Evolutionary conservation across 2,888 invertebrate species (phyloP), one percentile per base, ranked within the genome.

Genomic region (Sesamia inferens): DNA sequence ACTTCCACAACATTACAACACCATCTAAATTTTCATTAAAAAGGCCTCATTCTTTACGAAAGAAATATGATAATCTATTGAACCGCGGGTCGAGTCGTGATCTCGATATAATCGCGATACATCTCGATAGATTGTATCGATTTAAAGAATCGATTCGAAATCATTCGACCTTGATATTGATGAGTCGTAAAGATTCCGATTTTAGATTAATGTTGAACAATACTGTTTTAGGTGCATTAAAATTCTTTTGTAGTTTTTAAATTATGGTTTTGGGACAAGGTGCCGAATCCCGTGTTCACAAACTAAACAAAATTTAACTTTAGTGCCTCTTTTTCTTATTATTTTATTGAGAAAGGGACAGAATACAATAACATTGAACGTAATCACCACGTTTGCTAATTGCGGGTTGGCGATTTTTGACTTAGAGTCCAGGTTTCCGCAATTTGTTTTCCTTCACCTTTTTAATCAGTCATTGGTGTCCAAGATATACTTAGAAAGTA

Each of bases 41-140:
- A 82, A 85, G 69, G 69, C 74, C 76, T 79, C 82, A 84, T 85
- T 85, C 86, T 87, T 86, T 84, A 71, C 81, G 71, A 81, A 85
- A 82, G 84, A 85, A 85, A 87, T 88, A 88, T 90, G 88, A 85
- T 91, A 90, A 92, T 93, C 93, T 89, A 91, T 91, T 92, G 92
- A 93, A 90, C 92, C 78, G 65, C 78, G 79, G 93, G 93, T 93
- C 93, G 89, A 88, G 74, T 93, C 93, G 93, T 93, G 93, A 91
- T 90, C 87, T 74, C 82, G 82, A 87, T 87, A 86, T 76, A 86
- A 90, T 90, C 89, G 81, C 83, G 82, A 87, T 88, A 89, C 86
- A 91, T 92, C 92, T 91, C 87, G 84, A 80, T 87, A 86, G 92
- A 91, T 93, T 80, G 87, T 93, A 93, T 94, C 93, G 90, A 88